phyloP scores from a whole-genome alignment of 2,888 invertebrate genomes.

The Agonopterix arenella region DNA sequence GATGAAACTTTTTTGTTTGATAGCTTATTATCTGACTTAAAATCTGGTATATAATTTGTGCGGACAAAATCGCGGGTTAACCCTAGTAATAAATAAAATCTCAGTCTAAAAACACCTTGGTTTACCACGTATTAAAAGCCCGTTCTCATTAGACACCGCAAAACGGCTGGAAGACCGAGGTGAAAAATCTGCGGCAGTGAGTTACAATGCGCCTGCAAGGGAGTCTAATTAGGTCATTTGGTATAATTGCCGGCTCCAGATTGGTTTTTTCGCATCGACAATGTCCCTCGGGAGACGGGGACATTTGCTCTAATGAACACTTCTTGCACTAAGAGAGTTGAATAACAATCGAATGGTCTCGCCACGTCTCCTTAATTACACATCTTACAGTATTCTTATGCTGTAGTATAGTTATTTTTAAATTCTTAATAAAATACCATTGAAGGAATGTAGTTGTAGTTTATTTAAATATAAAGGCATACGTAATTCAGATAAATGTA shows the following conservation, averaged over 20 bases:
- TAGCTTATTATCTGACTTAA: too few species aligned
- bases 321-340: slow-evolving; percentile 29
- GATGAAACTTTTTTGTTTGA: too few species aligned
- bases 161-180: slow-evolving; percentile 29
- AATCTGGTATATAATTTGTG: too few species aligned
- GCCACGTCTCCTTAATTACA: neutral
- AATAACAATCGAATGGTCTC: neutral
- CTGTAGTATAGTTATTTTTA: too few species aligned
- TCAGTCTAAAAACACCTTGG: slow-evolving; percentile 10
- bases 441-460: too few species aligned
- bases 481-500: too few species aligned
- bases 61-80: too few species aligned
- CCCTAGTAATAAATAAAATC: too few species aligned
- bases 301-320: slow-evolving; percentile 62
- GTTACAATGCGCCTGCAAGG: slow-evolving; percentile 30
- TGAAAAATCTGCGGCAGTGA: slow-evolving; percentile 44
- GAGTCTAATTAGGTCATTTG: slow-evolving; percentile 65
- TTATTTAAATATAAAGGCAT: too few species aligned
- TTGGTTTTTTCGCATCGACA: slow-evolving; percentile 71
- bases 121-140: slow-evolving; percentile 41
- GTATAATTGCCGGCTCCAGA: slow-evolving; percentile 68
- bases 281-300: slow-evolving; percentile 49
- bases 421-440: too few species aligned
- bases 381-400: neutral
- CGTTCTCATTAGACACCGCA: slow-evolving; percentile 40